Base-by-base conservation (phyloP, 2,797 vertebrate genomes). In the Babyrousa celebensis region DNA sequence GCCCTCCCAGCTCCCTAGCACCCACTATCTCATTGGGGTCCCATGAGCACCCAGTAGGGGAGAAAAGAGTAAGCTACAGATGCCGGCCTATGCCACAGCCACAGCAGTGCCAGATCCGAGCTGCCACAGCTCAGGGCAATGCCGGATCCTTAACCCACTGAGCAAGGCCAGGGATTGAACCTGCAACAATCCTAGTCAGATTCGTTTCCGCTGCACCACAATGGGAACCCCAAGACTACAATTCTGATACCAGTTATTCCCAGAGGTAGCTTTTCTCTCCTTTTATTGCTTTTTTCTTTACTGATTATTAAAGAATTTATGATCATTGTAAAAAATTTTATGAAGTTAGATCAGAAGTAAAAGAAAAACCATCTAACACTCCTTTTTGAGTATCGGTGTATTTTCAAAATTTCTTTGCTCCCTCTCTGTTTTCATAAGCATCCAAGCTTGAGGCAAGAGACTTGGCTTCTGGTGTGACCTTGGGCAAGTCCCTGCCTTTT, bases 391-490 rank as follows among this genome's bases (percentile, higher is more conserved):
- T n/a, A 54, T 25, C 3, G 15, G 63, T 36, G 0, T 70, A 32
- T 65, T 90, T 85, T 88, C 65, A 74, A 83, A 58, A 21, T 60
- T 79, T 89, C 52, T 91, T 91, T 79, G 56, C 27, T 83, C 32
- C 43, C 25, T 80, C 29, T 70, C 43, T 29, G 7, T 16, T 65
- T 78, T 84, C 40, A 48, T 43, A 92, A 78, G 17, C 60, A 91
- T 62, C 23, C 16, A 17, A 32, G 54, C n/a, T 32, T 23, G n/a
- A 82, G 58, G 65, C 86, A 71, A 60, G 70, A 92, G 82, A 71
- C n/a, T 52, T 83, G 82, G 82, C 75, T 83, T 75, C 80, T 60
- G 18, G 36, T 82, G 93, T 96, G 95, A 97, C 96, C 96, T 96
- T 97, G 93, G 89, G n/a, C 62, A 82, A 94, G 84, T 94, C 84